Conservation (phyloP, 53 echinoderm and acorn worm species). For the Astropecten irregularis region DNA sequence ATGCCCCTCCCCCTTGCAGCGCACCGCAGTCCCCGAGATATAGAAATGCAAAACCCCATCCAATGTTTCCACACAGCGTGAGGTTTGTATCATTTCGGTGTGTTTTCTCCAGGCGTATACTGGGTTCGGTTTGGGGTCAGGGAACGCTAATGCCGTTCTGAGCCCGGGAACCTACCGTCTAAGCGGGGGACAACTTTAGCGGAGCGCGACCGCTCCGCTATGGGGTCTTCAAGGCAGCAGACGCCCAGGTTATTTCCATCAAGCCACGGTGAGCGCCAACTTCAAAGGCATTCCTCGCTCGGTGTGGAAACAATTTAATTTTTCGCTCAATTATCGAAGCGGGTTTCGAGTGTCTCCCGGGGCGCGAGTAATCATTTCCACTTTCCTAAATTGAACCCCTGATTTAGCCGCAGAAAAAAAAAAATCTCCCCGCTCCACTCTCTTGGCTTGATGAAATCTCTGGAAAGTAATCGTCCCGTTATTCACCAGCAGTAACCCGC, state of each 20-base stretch:
- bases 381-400: slow-evolving; percentile 64
- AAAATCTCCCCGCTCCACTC: background rate
- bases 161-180: background rate
- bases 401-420: slow-evolving; percentile 52
- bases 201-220: slow-evolving; percentile 58
- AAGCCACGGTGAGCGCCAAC: slow-evolving; percentile 42
- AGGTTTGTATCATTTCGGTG: slow-evolving; percentile 40
- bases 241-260: slow-evolving; percentile 60
- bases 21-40: too few species aligned
- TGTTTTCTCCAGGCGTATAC: slow-evolving; percentile 25
- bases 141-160: slow-evolving; percentile 19
- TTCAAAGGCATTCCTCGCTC: slow-evolving; percentile 56
- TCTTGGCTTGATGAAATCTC: slow-evolving; percentile 30
- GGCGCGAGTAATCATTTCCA: slow-evolving; percentile 75
- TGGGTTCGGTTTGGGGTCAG: slow-evolving; percentile 49
- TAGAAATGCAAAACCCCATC: background rate
- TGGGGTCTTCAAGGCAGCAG: slow-evolving; percentile 46
- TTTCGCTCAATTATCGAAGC: slow-evolving; percentile 83
- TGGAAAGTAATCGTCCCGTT: slow-evolving; percentile 5
- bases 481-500: background rate
- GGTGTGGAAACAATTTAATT: slow-evolving; percentile 84
- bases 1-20: too few species aligned
- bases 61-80: slow-evolving; percentile 40
- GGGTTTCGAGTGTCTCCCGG: slow-evolving; percentile 66
- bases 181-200: slow-evolving; percentile 51